Evolutionary conservation across 2,113 vertebrate genomes (phyloP).

Genomic region (Hippocampus mohnikei): DNA sequence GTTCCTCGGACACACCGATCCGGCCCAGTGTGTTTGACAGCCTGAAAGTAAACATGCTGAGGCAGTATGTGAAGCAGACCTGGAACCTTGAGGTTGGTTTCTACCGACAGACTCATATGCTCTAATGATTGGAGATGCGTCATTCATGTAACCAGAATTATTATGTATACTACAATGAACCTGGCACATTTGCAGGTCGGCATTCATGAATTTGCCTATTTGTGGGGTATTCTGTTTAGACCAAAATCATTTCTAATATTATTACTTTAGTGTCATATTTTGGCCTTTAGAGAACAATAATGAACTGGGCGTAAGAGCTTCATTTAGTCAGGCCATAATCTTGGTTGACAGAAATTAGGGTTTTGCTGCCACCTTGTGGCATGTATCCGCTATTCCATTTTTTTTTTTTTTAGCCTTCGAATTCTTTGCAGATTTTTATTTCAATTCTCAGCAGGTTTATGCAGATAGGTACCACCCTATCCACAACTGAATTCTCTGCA

Average conservation of each 20-base stretch:
- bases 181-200: not conserved
- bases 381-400: no score
- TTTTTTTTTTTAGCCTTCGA: no score
- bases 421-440: no score
- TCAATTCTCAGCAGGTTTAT: no score
- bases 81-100: conserved; percentile 88
- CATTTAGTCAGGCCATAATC: no score
- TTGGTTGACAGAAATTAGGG: not conserved
- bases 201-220: not conserved
- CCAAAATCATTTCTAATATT: not conserved
- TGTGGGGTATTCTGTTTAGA: not conserved
- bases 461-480: no score
- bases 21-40: conserved; percentile 82
- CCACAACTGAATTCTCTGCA: not conserved
- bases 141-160: not conserved
- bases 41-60: conserved; percentile 89
- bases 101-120: not conserved
- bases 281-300: no score
- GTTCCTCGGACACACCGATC: conserved; percentile 72
- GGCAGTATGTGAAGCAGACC: conserved; percentile 87
- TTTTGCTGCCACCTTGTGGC: no score
- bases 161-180: not conserved
- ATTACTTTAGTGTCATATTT: no score
- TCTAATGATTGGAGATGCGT: not conserved
- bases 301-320: no score